Base-by-base conservation (phyloP, 2,888 invertebrate genomes). In the Tipula helvola region DNA sequence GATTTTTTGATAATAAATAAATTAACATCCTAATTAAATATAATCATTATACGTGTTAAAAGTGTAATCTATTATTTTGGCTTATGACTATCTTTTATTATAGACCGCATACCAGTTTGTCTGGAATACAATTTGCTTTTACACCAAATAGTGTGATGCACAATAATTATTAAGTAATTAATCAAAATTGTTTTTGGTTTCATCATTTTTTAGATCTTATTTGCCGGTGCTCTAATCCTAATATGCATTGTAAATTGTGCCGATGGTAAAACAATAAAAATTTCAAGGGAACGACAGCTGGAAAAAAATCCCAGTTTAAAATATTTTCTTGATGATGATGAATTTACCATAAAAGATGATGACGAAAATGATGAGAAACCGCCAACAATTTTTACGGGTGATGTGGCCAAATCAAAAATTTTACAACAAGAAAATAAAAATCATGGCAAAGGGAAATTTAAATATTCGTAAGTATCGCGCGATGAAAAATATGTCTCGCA, bases 271-370 rank as follows among this genome's bases (percentile, higher is more conserved):
- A 71, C 71, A 0, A 10, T 71, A 3, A 71, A 5, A 71, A 71
- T 71, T 28, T 71, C 71, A 71, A 71, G 28, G 28, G 71, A 71
- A 71, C 71, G 71, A 12, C 84, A 85, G 42, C 42, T 85, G 5
- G 85, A 39, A 12, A 41, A 42, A 85, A 85, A 85, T 44, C 85
- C 85, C 3, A 44, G 42, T 44, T 91, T 91, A 87, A 91, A 91
- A 89, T 91, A 91, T 88, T 89, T 90, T 87, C 90, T 90, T 39
- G 89, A 89, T 87, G 91, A 91, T 88, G 87, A 91, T 71, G 87
- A 91, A 57, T 91, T 90, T 86, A 90, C 91, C 52, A 90, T 91
- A 88, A 91, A 91, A 87, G 90, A 91, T 88, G 91, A 91, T 86
- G 91, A 91, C 12, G 90, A 90, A 13, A 18, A 86, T 3, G 85